A percentile compares a stretch with the other conserved stretches of the same genome.
Evolutionary conservation across 2,797 vertebrate genomes (phyloP).

Genomic region (Liparis tanakae): DNA sequence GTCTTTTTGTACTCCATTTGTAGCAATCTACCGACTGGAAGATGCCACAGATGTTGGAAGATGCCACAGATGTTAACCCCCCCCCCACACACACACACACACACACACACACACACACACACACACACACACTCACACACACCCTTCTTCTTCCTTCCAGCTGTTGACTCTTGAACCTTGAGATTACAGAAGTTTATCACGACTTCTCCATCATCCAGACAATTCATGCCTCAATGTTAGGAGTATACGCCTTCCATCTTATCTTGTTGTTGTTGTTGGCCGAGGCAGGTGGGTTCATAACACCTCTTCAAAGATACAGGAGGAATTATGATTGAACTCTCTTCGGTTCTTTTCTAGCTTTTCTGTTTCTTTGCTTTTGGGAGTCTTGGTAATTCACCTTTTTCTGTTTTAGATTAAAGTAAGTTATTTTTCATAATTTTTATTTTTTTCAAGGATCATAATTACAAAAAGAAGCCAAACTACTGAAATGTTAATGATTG

Average conservation of each 20-base stretch:
- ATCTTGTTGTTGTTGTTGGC: background rate
- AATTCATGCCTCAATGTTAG: background rate
- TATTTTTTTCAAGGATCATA: too few relatives aligned
- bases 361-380: background rate
- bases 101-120: too few relatives aligned
- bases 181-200: constrained; percentile 14
- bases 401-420: background rate
- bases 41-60: constrained; percentile 31
- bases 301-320: background rate
- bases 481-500: background rate
- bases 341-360: background rate
- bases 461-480: background rate
- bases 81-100: background rate
- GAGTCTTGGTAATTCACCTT: background rate
- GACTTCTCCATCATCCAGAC: too few relatives aligned
- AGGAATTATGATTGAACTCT: background rate
- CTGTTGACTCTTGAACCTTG: constrained; percentile 25
- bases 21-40: background rate
- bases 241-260: background rate
- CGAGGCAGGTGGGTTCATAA: too few relatives aligned
- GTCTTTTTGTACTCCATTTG: constrained; percentile 44
- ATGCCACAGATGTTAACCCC: constrained; percentile 27
- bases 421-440: background rate
- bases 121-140: too few relatives aligned
- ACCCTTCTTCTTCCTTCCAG: constrained; percentile 5